A percentile compares a stretch with the other conserved stretches of the same genome.
These are phyloP conservation scores for Zoanthus gigantus DNA, from an alignment of 92 coral and sea anemone species.

Conservation along the genomic window DNA sequence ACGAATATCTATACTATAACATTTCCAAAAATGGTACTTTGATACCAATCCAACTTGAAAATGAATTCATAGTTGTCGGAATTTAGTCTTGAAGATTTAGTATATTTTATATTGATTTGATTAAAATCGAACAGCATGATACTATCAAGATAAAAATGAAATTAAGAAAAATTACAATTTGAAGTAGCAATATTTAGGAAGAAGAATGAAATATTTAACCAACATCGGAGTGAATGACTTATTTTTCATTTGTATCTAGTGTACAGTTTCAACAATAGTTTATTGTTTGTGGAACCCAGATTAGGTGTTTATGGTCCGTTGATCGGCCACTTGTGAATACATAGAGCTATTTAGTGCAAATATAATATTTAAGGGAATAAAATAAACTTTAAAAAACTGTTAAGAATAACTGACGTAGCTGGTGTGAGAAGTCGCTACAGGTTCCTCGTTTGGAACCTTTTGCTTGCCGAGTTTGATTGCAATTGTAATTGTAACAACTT, in stretches of 20 bases:
- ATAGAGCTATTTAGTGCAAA: conserved; percentile 19
- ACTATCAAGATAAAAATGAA: not conserved
- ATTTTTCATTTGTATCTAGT: not conserved
- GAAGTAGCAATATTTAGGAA: not conserved
- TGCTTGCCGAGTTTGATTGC: not conserved
- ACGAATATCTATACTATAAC: not conserved
- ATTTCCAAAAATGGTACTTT: not conserved
- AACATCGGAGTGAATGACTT: not conserved
- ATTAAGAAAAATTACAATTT: not conserved
- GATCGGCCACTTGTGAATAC: conserved; percentile 39
- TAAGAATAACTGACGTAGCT: too few relatives aligned
- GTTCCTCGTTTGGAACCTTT: too few relatives aligned
- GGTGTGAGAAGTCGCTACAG: too few relatives aligned
- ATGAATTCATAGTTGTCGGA: not conserved
- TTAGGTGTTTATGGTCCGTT: conserved; percentile 23
- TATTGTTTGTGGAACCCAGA: not conserved
- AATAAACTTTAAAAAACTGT: not conserved
- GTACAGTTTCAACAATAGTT: not conserved
- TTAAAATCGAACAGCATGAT: not conserved
- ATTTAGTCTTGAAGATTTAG: not conserved
- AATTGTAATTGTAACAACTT: not conserved
- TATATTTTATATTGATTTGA: not conserved
- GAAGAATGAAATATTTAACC: conserved; percentile 18
- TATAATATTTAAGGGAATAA: conserved; percentile 39
- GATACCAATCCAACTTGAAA: not conserved